phyloP scores from a whole-genome alignment of 2,797 vertebrate genomes.

The Anisognathus igniventris region DNA sequence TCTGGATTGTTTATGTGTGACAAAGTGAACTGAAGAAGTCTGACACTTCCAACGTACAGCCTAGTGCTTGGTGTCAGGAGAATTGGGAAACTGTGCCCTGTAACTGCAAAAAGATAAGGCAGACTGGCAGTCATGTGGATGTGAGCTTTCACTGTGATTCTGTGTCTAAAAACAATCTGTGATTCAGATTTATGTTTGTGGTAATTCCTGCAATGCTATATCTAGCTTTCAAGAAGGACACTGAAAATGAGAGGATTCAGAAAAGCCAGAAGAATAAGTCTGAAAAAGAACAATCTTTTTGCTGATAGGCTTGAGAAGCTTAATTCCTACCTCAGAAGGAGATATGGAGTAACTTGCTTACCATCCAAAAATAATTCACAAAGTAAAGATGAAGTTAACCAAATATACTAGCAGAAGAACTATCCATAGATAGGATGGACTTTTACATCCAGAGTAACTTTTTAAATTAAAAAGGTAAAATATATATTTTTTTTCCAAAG shows the following conservation, averaged over 20 bases:
- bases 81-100: neutral
- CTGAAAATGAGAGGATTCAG: neutral
- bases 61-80: neutral
- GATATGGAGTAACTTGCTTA: neutral
- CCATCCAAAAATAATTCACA: neutral
- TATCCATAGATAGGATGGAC: neutral
- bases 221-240: neutral
- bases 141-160: neutral
- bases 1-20: neutral
- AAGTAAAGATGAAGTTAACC: neutral
- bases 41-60: neutral
- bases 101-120: neutral
- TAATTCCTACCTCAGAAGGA: neutral
- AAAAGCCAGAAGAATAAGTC: neutral
- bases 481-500: neutral
- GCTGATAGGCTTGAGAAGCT: neutral
- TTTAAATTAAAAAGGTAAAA: neutral
- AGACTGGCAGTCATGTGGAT: neutral
- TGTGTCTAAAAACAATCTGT: neutral
- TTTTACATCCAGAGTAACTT: neutral
- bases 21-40: neutral
- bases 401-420: neutral
- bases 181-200: neutral
- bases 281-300: neutral
- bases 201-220: neutral